Evolutionary conservation across 2,113 vertebrate species (phyloP).

Genomic region (Hypanus sabinus): DNA sequence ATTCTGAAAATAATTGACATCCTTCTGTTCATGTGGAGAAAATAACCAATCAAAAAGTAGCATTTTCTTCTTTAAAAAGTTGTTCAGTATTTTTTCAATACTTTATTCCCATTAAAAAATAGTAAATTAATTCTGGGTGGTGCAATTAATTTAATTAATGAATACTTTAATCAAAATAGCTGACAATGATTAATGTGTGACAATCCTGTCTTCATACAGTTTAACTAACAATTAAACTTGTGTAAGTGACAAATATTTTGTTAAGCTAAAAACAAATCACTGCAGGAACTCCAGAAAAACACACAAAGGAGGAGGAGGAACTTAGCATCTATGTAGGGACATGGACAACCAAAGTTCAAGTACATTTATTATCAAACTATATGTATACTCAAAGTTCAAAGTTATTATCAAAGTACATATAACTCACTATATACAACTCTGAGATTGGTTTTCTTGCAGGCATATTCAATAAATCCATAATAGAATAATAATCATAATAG

Average conservation of each 20-base stretch:
- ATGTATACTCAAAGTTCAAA: too few relatives aligned
- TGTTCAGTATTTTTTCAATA: neutral
- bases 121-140: neutral
- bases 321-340: too few relatives aligned
- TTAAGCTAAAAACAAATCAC: neutral
- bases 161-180: neutral
- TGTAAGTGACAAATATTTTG: neutral
- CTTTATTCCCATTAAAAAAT: neutral
- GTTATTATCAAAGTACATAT: too few relatives aligned
- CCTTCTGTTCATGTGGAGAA: neutral
- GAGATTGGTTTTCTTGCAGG: too few relatives aligned
- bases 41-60: neutral
- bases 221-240: neutral
- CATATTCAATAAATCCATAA: too few relatives aligned
- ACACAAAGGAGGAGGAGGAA: too few relatives aligned
- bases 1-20: neutral
- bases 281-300: too few relatives aligned
- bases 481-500: too few relatives aligned
- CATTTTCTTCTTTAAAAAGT: neutral
- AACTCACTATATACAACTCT: too few relatives aligned
- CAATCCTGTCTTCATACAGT: neutral
- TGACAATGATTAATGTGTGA: neutral
- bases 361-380: too few relatives aligned
- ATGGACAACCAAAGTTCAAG: too few relatives aligned
- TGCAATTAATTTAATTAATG: constrained; percentile 17